phyloP scores from a whole-genome alignment of 1,140 invertebrate species.

The Melanaphis sacchari region DNA sequence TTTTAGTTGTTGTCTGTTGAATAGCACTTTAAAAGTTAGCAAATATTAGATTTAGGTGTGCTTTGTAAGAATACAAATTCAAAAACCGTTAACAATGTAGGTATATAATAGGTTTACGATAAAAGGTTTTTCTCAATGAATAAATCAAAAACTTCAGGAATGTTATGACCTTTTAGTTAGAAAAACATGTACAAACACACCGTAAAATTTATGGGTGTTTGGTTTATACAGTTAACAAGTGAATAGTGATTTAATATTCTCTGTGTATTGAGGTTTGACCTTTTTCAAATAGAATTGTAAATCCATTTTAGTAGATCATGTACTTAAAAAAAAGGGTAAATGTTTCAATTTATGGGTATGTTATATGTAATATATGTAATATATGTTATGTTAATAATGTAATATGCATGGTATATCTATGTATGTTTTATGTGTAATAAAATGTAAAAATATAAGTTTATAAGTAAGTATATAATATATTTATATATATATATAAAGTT shows the following conservation, averaged over 20 bases:
- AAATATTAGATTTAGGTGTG: not conserved
- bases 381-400: conserved; percentile 5
- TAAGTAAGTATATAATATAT: not conserved
- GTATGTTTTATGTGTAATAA: not conserved
- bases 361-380: not conserved
- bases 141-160: conserved; percentile 22
- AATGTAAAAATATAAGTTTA: not conserved
- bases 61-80: too few species aligned
- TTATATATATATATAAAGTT: too few species aligned
- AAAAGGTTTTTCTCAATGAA: conserved; percentile 6
- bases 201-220: not conserved
- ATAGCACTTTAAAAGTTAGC: not conserved
- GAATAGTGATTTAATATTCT: conserved; percentile 33
- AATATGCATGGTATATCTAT: not conserved
- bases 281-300: conserved; percentile 38
- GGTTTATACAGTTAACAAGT: not conserved
- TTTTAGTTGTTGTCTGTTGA: not conserved
- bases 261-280: not conserved
- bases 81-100: not conserved
- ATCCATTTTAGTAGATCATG: conserved; percentile 26
- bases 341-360: conserved; percentile 28
- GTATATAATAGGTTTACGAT: not conserved
- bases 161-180: conserved; percentile 29
- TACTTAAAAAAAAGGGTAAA: conserved; percentile 6
- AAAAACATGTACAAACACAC: not conserved